Base-by-base conservation (phyloP, 2,113 vertebrate species). In the Pluvianellus socialis region DNA sequence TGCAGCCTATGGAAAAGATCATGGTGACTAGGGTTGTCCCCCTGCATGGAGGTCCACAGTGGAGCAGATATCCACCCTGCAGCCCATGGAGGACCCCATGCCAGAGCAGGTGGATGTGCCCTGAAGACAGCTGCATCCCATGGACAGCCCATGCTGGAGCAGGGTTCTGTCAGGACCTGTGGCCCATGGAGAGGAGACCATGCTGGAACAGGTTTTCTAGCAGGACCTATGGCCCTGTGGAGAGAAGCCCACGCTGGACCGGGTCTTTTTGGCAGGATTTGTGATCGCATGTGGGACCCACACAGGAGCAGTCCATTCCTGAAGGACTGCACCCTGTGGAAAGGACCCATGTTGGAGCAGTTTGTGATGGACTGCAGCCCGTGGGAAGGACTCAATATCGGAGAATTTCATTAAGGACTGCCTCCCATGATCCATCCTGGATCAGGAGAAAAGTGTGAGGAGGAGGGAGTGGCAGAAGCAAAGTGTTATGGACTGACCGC, bases 381-480 rank as follows among this genome's bases (percentile, higher is more conserved):
- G 1, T 47, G 42, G 40, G 12, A 56, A 50, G 27, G 16, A 50
- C 21, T 5, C 12, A 56, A 16, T 0, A 2, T 8, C 47, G 27
- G 20, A 38, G 38, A 14, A n/a, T 12, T 38, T 38, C 2, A 1
- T 49, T 42, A 47, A 81, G 52, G n/a, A 71, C 16, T 38, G 17
- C 38, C 4, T 40, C n/a, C 14, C 1, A 2, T 52, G 35, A 7
- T 8, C 17, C 8, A 13, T 2, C 1, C 44, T 38, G 82, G 21
- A 74, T 50, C 22, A 47, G 49, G 16, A 4, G 27, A 74, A 53
- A 20, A 32, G 9, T 2, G 3, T 61, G 26, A 62, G 38, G 33
- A 38, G 33, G 20, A 53, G 18, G 16, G 12, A 45, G 33, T 2
- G 2, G 27, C 12, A 55, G 33, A 66, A n/a, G 27, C 10, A 16